Percentiles rank a stretch among this genome's conserved stretches.
Conservation (phyloP, 92 coral and sea anemone species). For the Nematostella vectensis region DNA sequence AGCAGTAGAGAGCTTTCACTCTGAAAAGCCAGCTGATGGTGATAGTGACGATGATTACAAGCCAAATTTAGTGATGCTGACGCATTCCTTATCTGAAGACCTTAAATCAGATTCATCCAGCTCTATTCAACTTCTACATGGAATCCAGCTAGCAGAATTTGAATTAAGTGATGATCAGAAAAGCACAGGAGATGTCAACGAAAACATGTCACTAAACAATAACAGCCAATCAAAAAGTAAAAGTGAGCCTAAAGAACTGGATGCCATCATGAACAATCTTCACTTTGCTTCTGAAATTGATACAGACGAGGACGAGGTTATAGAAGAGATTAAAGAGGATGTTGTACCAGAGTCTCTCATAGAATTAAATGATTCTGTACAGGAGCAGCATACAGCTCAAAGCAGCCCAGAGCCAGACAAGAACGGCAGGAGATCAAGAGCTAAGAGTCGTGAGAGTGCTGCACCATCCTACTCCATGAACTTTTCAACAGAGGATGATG, state of each 20-base stretch:
- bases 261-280: slow-evolving; percentile 52
- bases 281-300: slow-evolving; percentile 50
- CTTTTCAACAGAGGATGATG: slow-evolving; percentile 52
- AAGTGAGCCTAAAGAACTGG: slow-evolving; percentile 51
- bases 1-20: slow-evolving; percentile 21
- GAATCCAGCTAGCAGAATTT: slow-evolving; percentile 75
- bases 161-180: slow-evolving; percentile 48
- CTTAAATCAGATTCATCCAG: slow-evolving; percentile 38
- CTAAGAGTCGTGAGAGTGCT: slow-evolving; percentile 8
- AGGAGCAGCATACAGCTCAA: neutral
- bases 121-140: slow-evolving; percentile 73
- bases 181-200: slow-evolving; percentile 7
- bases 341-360: slow-evolving; percentile 4
- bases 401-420: slow-evolving; percentile 21
- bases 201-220: slow-evolving; percentile 29
- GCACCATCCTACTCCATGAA: slow-evolving; percentile 35
- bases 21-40: slow-evolving; percentile 18
- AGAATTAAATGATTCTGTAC: neutral
- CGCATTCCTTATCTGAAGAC: slow-evolving; percentile 41
- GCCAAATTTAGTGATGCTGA: slow-evolving; percentile 72
- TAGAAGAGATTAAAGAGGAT: slow-evolving; percentile 83
- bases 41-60: slow-evolving; percentile 76
- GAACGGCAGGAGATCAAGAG: slow-evolving; percentile 14
- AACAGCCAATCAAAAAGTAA: slow-evolving; percentile 25
- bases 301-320: slow-evolving; percentile 83